Conservation (phyloP, 2,113 vertebrate genomes). For the Illadopsis cleaveri region DNA sequence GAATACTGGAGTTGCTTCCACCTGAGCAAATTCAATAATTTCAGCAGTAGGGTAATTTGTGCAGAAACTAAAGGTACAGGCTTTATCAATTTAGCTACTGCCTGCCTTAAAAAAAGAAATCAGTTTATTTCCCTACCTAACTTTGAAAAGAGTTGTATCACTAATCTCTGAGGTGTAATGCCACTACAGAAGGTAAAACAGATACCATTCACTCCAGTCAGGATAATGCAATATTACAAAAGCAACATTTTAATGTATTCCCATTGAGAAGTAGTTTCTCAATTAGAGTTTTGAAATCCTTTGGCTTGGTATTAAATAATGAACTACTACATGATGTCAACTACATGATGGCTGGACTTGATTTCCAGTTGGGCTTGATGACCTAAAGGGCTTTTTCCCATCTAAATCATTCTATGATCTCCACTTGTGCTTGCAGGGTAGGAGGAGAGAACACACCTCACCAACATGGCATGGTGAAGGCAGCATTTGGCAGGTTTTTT, state of each 20-base stretch:
- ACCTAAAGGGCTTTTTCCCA: neutral
- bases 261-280: neutral
- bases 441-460: neutral
- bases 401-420: neutral
- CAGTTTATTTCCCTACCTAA: neutral
- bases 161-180: neutral
- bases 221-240: neutral
- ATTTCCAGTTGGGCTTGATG: neutral
- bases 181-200: constrained; percentile 11
- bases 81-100: neutral
- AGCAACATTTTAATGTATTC: constrained; percentile 9
- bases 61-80: neutral
- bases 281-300: neutral
- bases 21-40: neutral
- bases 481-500: neutral
- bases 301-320: neutral
- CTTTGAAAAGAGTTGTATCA: neutral
- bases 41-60: neutral
- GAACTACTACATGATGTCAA: neutral
- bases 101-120: neutral
- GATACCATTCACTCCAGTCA: neutral
- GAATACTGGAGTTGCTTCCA: neutral
- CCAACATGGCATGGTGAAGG: neutral
- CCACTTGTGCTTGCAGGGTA: neutral
- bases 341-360: neutral